Percentiles rank a stretch among this genome's conserved stretches.
Conservation (phyloP, 1,140 invertebrate genomes). For the Papilio polyxenes region DNA sequence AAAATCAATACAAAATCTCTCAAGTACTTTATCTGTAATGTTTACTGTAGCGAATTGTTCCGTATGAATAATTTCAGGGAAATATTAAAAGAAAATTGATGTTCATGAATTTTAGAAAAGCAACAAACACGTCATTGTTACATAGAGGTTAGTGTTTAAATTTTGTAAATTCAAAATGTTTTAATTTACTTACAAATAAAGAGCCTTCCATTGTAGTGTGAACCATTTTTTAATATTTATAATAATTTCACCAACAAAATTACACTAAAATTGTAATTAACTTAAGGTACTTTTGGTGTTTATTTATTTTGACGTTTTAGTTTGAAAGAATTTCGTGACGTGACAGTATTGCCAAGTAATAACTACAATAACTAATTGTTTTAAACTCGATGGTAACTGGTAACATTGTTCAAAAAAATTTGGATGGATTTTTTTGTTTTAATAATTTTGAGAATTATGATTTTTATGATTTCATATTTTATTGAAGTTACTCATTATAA, state of each 20-base stretch:
- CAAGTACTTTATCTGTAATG: too few relatives aligned
- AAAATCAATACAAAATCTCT: background rate
- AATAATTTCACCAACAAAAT: background rate
- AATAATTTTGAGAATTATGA: background rate
- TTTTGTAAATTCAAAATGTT: background rate
- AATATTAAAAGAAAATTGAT: background rate
- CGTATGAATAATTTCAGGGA: background rate
- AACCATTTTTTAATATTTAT: conserved; percentile 55
- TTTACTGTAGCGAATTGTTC: too few relatives aligned
- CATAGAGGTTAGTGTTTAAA: background rate
- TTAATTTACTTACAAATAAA: conserved; percentile 71
- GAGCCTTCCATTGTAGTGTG: conserved; percentile 76
- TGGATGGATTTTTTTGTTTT: too few relatives aligned
- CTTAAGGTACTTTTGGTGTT: conserved; percentile 45
- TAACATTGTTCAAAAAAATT: too few relatives aligned
- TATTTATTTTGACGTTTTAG: conserved; percentile 42
- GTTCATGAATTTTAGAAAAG: background rate
- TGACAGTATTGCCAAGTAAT: background rate
- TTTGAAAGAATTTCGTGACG: background rate
- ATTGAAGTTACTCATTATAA: background rate
- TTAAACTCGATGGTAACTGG: background rate
- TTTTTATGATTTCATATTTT: background rate
- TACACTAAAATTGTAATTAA: background rate
- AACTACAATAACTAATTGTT: background rate
- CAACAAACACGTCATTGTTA: background rate